These are phyloP conservation scores for Macrobrachium nipponense DNA, from an alignment of 1,140 invertebrate genomes.

Conservation along the genomic window DNA sequence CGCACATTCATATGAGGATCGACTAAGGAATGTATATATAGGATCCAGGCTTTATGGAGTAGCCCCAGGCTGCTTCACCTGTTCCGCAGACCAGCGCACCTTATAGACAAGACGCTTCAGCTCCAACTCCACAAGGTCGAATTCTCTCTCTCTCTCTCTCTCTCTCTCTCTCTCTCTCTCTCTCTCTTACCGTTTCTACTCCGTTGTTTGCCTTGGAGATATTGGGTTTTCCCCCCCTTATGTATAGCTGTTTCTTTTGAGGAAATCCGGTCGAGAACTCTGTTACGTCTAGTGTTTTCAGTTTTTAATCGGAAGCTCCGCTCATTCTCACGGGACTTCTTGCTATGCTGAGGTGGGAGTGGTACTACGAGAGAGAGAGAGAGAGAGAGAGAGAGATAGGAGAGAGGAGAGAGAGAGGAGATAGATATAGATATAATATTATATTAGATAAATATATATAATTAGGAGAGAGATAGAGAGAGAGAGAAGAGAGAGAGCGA, in stretches of 20 bases:
- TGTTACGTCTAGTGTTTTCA: not conserved
- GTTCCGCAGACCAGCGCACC: no score
- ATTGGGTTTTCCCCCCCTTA: not conserved
- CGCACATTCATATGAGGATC: no score
- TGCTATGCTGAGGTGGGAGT: no score
- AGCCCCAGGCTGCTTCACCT: no score
- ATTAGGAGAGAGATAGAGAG: no score
- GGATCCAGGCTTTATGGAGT: no score
- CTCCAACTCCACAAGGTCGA: no score
- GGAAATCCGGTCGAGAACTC: not conserved
- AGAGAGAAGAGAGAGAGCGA: not conserved
- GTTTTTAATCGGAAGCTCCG: not conserved
- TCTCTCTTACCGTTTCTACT: not conserved
- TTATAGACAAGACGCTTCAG: no score
- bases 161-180: not conserved
- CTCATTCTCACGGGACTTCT: not conserved
- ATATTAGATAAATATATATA: no score
- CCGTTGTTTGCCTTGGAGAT: not conserved
- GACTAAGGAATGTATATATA: no score
- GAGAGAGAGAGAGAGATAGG: not conserved
- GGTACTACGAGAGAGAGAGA: not conserved
- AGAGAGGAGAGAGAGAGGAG: not conserved
- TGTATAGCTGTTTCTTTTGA: not conserved
- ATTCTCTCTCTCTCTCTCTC: not conserved
- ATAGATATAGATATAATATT: not conserved